Conservation (phyloP, 2,113 vertebrate species). For the Catharus bicknelli region DNA sequence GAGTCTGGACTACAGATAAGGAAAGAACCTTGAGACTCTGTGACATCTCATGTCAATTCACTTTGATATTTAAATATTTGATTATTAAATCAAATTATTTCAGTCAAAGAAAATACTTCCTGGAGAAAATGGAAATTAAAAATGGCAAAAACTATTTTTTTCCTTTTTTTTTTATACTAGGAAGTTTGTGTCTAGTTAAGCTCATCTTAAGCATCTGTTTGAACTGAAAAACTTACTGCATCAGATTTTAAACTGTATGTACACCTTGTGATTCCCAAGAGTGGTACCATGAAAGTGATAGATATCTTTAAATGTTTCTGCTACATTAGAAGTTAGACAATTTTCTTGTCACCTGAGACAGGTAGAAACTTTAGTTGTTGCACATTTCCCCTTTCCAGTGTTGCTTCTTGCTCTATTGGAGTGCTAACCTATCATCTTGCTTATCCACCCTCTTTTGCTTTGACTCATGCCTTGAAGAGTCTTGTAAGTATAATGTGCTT, state of each 20-base stretch:
- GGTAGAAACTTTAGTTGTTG: neutral
- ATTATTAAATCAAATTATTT: neutral
- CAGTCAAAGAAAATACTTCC: neutral
- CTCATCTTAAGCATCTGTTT: neutral
- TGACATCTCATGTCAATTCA: neutral
- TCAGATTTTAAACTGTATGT: neutral
- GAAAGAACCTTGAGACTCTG: neutral
- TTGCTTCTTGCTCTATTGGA: neutral
- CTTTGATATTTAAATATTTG: neutral
- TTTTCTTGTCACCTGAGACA: conserved; percentile 11
- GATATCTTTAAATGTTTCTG: neutral
- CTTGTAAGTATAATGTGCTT: neutral
- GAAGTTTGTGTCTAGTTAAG: neutral
- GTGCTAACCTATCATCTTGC: neutral
- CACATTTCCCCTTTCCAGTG: neutral
- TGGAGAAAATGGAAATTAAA: neutral
- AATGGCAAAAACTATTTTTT: rapidly evolving
- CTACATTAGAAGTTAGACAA: neutral
- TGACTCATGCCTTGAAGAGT: neutral
- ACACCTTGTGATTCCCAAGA: neutral
- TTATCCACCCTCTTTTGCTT: neutral
- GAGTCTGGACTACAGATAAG: neutral
- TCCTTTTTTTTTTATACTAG: rapidly evolving
- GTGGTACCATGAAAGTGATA: neutral
- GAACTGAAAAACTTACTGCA: neutral